Evolutionary conservation across 1,140 invertebrate genomes (phyloP).

Genomic region (Monochamus saltuarius): DNA sequence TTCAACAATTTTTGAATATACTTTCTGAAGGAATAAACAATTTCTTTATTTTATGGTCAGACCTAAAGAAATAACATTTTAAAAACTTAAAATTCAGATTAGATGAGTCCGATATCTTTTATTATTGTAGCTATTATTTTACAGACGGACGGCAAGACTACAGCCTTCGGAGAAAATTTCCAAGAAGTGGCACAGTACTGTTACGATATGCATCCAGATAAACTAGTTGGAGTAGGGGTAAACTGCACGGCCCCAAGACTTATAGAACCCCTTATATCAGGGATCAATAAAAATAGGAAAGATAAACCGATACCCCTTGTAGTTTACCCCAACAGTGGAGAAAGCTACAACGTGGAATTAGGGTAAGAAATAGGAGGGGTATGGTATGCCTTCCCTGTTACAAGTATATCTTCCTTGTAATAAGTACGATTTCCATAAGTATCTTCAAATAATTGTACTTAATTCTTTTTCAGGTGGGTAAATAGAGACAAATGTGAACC

Average conservation of each 20-base stretch:
- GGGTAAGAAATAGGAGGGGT: slow-evolving; percentile 49
- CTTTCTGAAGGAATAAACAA: too few relatives aligned
- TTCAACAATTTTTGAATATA: too few relatives aligned
- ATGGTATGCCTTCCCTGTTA: too few relatives aligned
- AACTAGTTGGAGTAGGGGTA: slow-evolving; percentile 78
- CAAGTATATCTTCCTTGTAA: too few relatives aligned
- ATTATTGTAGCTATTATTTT: slow-evolving; percentile 7
- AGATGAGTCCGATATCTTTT: too few relatives aligned
- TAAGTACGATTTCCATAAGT: too few relatives aligned
- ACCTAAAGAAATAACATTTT: too few relatives aligned
- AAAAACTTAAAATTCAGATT: too few relatives aligned
- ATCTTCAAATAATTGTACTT: too few relatives aligned
- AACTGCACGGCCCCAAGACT: slow-evolving; percentile 77
- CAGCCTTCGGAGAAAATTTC: slow-evolving; percentile 77
- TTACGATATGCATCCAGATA: slow-evolving; percentile 63
- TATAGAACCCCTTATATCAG: slow-evolving; percentile 59
- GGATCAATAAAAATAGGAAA: slow-evolving; percentile 57
- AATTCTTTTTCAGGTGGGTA: slow-evolving; percentile 56
- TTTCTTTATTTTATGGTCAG: too few relatives aligned
- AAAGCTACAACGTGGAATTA: slow-evolving; percentile 64
- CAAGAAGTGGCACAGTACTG: slow-evolving; percentile 57
- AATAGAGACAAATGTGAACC: slow-evolving; percentile 60
- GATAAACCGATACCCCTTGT: slow-evolving; percentile 62
- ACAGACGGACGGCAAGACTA: slow-evolving; percentile 61
- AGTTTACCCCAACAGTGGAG: slow-evolving; percentile 78